Evolutionary conservation across 92 coral and sea anemone species (phyloP), one percentile per base, ranked within the genome.

Genomic region (Bergia sp.): DNA sequence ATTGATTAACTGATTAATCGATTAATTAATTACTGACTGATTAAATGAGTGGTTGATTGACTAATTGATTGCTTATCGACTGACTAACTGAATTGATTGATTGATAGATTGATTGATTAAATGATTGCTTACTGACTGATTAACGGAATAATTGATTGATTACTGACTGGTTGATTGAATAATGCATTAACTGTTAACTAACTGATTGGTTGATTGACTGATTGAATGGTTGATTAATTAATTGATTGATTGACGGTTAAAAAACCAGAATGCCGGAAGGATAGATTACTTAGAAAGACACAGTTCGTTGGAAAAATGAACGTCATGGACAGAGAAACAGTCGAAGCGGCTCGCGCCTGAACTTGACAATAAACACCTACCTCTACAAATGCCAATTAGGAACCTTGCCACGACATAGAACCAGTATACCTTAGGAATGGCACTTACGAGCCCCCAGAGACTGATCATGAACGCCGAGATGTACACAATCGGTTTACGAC

Each of bases 351-450:
- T 50, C 66, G 13, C 0, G 23, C 18, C 50, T 53, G 57, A 15
- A 49, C 8, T 82, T 10, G 11, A 44, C 16, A 2, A 3, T 10
- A 15, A 61, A 29, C 47, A 66, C 93, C 85, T 85, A 96, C 99
- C 99, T 82, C 94, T 85, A 38, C 91, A 90, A 50, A 96, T 89
- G 4, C 99, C 98, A 78, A 94, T 93, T 10, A 96, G 64, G 64
- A 92, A 86, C 18, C 99, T 90, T 73, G 91, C 92, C 12, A 96
- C 76, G 1, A 91, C 93, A 73, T 95, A 96, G 75, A 95, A 75
- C 99, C 99, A 96, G 87, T 91, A 92, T 16, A 86, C 37, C 4
- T 89, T 92, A 9, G 96, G 86, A 76, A 94, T 90, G n/a, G 94
- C 95, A 80, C 96, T 85, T 40, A 95, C 50, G 61, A 95, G 88